These are phyloP conservation scores for Sciurus vulgaris DNA, from an alignment of 2,797 vertebrate genomes.

Conservation along the genomic window DNA sequence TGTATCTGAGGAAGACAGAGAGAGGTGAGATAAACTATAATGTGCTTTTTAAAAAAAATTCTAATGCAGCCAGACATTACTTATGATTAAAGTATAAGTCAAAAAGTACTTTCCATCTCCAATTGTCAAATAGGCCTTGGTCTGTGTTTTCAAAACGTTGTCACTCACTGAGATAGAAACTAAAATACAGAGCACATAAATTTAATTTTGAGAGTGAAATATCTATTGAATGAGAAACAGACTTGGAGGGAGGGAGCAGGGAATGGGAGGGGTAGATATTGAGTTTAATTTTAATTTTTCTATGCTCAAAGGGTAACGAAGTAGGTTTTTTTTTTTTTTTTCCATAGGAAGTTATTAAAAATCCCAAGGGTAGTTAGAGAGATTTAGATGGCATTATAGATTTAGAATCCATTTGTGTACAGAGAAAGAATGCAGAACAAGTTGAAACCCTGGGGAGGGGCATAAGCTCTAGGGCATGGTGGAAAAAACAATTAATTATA, in stretches of 20 bases:
- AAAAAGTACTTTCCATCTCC: slow-evolving; percentile 14
- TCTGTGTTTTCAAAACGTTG: neutral
- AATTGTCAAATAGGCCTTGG: neutral
- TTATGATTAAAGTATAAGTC: neutral
- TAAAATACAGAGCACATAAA: neutral
- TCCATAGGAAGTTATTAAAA: neutral
- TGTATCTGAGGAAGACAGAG: neutral
- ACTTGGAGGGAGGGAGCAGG: neutral
- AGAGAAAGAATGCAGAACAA: neutral
- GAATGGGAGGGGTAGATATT: neutral
- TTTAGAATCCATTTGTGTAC: neutral
- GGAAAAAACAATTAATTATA: neutral
- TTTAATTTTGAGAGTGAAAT: neutral
- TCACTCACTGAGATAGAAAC: neutral
- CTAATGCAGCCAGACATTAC: neutral
- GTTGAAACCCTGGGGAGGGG: neutral
- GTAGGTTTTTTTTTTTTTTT: neutral
- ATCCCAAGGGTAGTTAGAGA: neutral
- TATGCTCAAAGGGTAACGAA: neutral
- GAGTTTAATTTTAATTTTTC: neutral
- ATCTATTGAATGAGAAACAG: neutral
- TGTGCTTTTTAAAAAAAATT: neutral
- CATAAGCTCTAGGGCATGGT: neutral
- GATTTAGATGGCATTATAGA: neutral
- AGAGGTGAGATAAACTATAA: neutral